Evolutionary conservation across 2,797 vertebrate species (phyloP).

Genomic region (Lepus oiostolus): DNA sequence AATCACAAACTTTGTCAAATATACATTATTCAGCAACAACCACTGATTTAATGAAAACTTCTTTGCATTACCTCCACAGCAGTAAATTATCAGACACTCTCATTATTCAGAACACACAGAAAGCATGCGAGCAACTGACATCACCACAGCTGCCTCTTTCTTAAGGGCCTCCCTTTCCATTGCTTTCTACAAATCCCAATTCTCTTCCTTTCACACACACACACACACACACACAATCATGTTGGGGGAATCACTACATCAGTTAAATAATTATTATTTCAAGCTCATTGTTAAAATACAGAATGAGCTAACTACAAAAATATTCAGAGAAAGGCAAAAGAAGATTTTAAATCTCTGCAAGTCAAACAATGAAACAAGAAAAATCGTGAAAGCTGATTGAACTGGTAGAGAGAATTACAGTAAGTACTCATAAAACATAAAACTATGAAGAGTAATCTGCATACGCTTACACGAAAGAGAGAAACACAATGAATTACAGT

Average conservation of each 20-base stretch:
- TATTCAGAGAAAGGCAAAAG: constrained; percentile 49
- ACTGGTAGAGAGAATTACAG: not conserved
- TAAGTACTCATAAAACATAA: constrained; percentile 36
- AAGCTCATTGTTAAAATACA: constrained; percentile 61
- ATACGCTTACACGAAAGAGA: constrained; percentile 52
- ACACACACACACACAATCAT: no score
- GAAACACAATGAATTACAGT: constrained; percentile 33
- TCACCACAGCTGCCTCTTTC: not conserved
- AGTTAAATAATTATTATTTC: constrained; percentile 65
- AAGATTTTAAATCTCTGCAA: constrained; percentile 38
- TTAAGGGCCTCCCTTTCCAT: not conserved
- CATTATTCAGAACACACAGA: not conserved
- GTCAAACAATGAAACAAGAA: constrained; percentile 48
- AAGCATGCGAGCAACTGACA: constrained; percentile 32
- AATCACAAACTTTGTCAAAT: constrained; percentile 11
- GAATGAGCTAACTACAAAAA: constrained; percentile 56
- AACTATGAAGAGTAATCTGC: constrained; percentile 19
- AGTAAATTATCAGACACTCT: not conserved
- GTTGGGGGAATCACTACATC: not conserved
- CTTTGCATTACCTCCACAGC: not conserved
- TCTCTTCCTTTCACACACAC: constrained; percentile 44
- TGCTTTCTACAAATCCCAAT: not conserved
- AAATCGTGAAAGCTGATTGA: constrained; percentile 33
- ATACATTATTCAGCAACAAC: constrained; percentile 19
- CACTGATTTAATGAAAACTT: constrained; percentile 27